Base-by-base conservation (phyloP, 2,113 vertebrate species). In the Trochalopteron elliotii region DNA sequence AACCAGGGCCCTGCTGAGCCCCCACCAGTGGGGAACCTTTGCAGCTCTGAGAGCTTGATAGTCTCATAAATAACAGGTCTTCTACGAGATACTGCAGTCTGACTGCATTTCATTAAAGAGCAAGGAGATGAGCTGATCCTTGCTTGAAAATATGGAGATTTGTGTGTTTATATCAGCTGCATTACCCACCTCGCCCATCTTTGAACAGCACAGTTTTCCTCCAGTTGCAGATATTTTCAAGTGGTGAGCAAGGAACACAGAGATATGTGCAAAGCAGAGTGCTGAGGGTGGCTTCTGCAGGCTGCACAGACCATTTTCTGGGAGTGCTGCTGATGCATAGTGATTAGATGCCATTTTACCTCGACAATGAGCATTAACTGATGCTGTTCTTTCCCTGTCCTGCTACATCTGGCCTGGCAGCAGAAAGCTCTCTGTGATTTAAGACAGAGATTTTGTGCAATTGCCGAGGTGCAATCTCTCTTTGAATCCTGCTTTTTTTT, bases 1-100 rank as follows among this genome's bases (percentile, higher is more conserved):
- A 93, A 97, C 86, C 22, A 83, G 65, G 59, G 72, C 60, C 93
- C 93, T 67, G 93, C 95, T 90, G 96, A 87, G 89, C 64, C 0
- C 0, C 3, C 4, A 2, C 55, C 27, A 31, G 86, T 77, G 53
- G 93, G 95, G 72, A 86, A 94, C 60, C 88, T 93, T 22, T 70
- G 82, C 89, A 35, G 35, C 68, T 59, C 68, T 5, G 15, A 88
- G 68, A 92, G 71, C 42, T 0, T 86, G 68, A 77, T 4, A 72
- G 64, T 61, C 75, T 90, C 56, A 63, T 61, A 90, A 88, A 92
- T 44, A 83, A 83, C 64, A 44, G 2, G 1, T 57, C 44, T 82
- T 47, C 47, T 49, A 6, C 44, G 47, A 60, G 80, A n/a, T 31
- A 42, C 53, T 81, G 71, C 56, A 21, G 52, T 23, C 49, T 50